These are phyloP conservation scores for Baccha elongata DNA, from an alignment of 2,888 invertebrate species.

Conservation along the genomic window DNA sequence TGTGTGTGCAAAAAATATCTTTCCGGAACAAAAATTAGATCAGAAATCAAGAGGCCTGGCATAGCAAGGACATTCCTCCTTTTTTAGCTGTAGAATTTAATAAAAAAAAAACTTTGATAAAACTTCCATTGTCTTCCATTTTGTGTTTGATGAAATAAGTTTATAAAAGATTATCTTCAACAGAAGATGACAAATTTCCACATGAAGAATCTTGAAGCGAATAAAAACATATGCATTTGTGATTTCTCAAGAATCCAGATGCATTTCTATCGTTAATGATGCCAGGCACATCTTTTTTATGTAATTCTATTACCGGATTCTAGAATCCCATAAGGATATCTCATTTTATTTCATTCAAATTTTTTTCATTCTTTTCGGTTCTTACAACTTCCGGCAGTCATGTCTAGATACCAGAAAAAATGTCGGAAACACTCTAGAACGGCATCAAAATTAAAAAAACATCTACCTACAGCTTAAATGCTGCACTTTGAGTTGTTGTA, in stretches of 20 bases:
- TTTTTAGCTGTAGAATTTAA: too few relatives aligned
- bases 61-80: too few relatives aligned
- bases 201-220: slow-evolving; percentile 15
- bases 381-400: slow-evolving; percentile 10
- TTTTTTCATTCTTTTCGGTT: slow-evolving; percentile 16
- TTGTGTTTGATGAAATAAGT: slow-evolving; percentile 9
- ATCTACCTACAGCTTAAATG: slow-evolving; percentile 31
- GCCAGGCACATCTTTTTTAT: slow-evolving; percentile 3
- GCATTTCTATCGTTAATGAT: slow-evolving; percentile 4
- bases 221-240: slow-evolving; percentile 1
- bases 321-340: slow-evolving; percentile 3
- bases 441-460: slow-evolving; percentile 41
- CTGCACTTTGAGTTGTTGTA: slow-evolving; percentile 43
- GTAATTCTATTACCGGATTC: neutral
- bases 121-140: slow-evolving; percentile 3
- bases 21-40: too few relatives aligned
- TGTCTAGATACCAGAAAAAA: slow-evolving; percentile 1
- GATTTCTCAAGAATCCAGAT: neutral
- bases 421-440: neutral
- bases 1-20: too few relatives aligned
- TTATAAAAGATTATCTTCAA: slow-evolving; percentile 5
- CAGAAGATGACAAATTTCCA: slow-evolving; percentile 10
- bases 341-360: slow-evolving; percentile 8
- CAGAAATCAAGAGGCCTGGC: too few relatives aligned
- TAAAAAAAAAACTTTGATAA: neutral